These are phyloP conservation scores for Epinotia bilunana DNA, from an alignment of 2,888 invertebrate genomes.

Conservation along the genomic window DNA sequence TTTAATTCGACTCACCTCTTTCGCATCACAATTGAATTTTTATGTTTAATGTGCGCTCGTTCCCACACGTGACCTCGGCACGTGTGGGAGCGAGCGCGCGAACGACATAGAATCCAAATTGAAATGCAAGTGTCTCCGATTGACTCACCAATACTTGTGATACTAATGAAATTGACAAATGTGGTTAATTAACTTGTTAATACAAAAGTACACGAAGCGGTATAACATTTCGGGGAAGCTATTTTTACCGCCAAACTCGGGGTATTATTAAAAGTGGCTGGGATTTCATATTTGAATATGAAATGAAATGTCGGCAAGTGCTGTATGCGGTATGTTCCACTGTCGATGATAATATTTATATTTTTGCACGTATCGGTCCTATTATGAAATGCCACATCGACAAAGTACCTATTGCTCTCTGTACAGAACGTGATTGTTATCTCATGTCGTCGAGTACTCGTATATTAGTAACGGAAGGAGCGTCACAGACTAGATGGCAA, in stretches of 20 bases:
- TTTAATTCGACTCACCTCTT: too few relatives aligned
- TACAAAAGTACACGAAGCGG: not conserved
- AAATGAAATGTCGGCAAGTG: not conserved
- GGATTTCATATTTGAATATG: not conserved
- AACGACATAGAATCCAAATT: not conserved
- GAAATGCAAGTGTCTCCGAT: not conserved
- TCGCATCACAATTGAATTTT: too few relatives aligned
- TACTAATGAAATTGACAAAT: not conserved
- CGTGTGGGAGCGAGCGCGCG: too few relatives aligned
- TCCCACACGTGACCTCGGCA: too few relatives aligned
- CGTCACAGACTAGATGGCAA: not conserved
- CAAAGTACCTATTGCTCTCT: too few relatives aligned
- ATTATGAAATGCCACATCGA: too few relatives aligned
- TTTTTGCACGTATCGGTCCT: not conserved
- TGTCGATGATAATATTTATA: not conserved
- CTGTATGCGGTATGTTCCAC: not conserved
- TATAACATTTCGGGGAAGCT: not conserved
- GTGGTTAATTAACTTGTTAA: slow-evolving; percentile 1
- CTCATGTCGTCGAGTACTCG: too few relatives aligned
- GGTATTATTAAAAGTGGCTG: not conserved
- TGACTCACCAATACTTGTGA: not conserved
- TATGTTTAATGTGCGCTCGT: too few relatives aligned
- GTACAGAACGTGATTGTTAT: too few relatives aligned
- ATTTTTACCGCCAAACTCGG: not conserved
- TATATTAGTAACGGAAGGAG: not conserved